Percentiles rank a stretch among this genome's conserved stretches.
phyloP scores from a whole-genome alignment of 2,888 invertebrate species.

The Andrena bucephala region DNA sequence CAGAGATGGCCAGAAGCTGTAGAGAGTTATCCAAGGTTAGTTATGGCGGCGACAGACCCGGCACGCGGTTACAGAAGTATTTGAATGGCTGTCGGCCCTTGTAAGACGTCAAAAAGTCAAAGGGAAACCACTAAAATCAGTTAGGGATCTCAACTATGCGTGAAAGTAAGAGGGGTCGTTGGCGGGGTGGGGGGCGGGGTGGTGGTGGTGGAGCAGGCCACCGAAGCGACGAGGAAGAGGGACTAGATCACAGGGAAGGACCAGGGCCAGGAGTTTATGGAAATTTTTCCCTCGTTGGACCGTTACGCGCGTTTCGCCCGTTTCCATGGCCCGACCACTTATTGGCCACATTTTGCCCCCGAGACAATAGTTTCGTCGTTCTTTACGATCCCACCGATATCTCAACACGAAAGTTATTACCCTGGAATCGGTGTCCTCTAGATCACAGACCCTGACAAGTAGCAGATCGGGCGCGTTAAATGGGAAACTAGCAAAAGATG shows the following conservation, averaged over 20 bases:
- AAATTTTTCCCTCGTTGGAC: slow-evolving; percentile 74
- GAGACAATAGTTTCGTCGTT: slow-evolving; percentile 66
- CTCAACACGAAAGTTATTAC: slow-evolving; percentile 60
- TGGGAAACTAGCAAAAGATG: background rate
- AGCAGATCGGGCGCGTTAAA: background rate
- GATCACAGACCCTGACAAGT: slow-evolving; percentile 25
- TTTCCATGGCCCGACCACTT: slow-evolving; percentile 61
- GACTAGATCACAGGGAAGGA: slow-evolving; percentile 65
- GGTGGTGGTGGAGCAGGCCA: slow-evolving; percentile 28
- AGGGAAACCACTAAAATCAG: slow-evolving; percentile 85
- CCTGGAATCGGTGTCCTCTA: slow-evolving; percentile 43
- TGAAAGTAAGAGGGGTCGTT: slow-evolving; percentile 66
- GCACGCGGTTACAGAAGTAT: slow-evolving; percentile 83
- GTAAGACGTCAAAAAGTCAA: slow-evolving; percentile 85
- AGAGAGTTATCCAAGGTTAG: slow-evolving; percentile 82
- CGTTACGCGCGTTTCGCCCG: slow-evolving; percentile 72
- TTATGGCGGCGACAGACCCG: slow-evolving; percentile 79
- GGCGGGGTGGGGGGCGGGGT: background rate
- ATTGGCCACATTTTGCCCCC: slow-evolving; percentile 68
- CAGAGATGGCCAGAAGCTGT: slow-evolving; percentile 49
- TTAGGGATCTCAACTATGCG: slow-evolving; percentile 84
- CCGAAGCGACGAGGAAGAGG: slow-evolving; percentile 44
- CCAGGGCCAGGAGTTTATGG: slow-evolving; percentile 76
- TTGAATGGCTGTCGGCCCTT: slow-evolving; percentile 83
- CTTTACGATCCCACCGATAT: slow-evolving; percentile 63